These are phyloP conservation scores for Pocota personata DNA, from an alignment of 2,888 invertebrate species.

Conservation along the genomic window DNA sequence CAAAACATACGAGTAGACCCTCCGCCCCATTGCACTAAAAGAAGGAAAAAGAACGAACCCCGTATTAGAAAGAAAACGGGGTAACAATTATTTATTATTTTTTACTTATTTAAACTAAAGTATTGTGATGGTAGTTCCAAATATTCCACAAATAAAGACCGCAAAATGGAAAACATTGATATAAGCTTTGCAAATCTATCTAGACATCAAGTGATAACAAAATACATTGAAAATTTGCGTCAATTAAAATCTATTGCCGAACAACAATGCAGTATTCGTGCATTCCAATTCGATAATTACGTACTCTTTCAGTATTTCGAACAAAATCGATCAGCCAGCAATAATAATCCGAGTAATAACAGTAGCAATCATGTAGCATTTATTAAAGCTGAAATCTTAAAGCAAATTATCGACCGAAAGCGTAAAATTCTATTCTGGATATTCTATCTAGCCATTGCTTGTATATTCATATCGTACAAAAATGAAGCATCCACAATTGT, in stretches of 20 bases:
- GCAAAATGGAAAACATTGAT: conserved; percentile 74
- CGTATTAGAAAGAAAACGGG: not conserved
- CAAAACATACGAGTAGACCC: conserved; percentile 3
- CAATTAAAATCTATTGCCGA: conserved; percentile 85
- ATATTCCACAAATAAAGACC: not conserved
- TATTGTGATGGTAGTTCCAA: conserved; percentile 31
- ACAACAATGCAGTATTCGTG: conserved; percentile 84
- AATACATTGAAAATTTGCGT: conserved; percentile 85
- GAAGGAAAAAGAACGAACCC: not conserved
- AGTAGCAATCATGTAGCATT: conserved; percentile 78
- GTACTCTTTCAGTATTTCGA: conserved; percentile 84
- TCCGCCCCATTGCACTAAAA: not conserved
- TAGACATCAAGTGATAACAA: conserved; percentile 82
- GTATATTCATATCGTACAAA: conserved; percentile 84
- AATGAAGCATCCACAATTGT: conserved; percentile 86
- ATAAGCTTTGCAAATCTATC: conserved; percentile 76
- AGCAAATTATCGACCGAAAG: conserved; percentile 81
- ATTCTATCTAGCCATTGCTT: conserved; percentile 78
- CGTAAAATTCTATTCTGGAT: conserved; percentile 81
- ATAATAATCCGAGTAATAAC: conserved; percentile 39
- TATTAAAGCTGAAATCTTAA: conserved; percentile 82
- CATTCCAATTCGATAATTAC: conserved; percentile 86
- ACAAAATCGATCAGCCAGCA: conserved; percentile 75
- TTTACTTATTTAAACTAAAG: not conserved
- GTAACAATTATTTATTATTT: not conserved